Percentiles rank a stretch among this genome's conserved stretches.
Conservation (phyloP, 2,888 invertebrate genomes). For the Sinotaia quadrata region DNA sequence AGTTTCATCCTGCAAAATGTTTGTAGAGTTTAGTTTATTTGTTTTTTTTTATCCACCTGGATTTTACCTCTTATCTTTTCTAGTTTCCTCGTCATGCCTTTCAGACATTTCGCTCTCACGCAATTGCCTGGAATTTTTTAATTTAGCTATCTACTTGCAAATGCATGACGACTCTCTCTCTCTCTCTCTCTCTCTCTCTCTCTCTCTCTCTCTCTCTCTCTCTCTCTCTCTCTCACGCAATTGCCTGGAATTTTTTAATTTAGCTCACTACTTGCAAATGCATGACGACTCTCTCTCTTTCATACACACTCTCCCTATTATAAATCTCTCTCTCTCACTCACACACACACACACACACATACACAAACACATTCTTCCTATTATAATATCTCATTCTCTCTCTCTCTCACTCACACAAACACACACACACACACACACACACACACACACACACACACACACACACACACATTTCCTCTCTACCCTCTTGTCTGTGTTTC, state of each 20-base stretch:
- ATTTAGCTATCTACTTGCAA: neutral
- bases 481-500: neutral
- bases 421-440: neutral
- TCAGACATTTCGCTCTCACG: neutral
- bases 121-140: neutral
- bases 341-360: slow-evolving; percentile 4
- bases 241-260: neutral
- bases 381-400: neutral
- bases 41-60: neutral
- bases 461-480: no score
- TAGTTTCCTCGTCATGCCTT: neutral
- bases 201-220: no score
- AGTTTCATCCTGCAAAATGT: no score
- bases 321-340: no score
- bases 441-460: neutral
- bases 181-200: no score
- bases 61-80: neutral
- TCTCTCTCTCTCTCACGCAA: no score
- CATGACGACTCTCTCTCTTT: no score
- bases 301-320: no score
- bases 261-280: neutral
- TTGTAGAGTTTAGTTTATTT: no score
- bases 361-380: neutral
- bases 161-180: neutral
- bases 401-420: neutral